These are phyloP conservation scores for Odiellus spinosus DNA, from an alignment of 2,888 invertebrate species.

Conservation along the genomic window DNA sequence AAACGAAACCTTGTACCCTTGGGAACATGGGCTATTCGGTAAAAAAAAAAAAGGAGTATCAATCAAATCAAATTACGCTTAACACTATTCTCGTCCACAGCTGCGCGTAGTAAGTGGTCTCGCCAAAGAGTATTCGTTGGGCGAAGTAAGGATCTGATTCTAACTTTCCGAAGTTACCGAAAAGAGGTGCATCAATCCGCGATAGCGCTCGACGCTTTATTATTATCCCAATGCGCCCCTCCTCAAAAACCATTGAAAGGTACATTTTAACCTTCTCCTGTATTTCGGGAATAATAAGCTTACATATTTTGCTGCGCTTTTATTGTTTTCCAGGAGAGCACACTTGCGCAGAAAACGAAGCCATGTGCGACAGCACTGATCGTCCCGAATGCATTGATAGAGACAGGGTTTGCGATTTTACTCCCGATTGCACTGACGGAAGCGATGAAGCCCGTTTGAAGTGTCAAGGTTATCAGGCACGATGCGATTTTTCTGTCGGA, in stretches of 20 bases:
- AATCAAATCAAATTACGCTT: no score
- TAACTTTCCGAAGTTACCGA: no score
- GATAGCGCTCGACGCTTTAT: not conserved
- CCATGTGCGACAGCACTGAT: not conserved
- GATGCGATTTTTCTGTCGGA: slow-evolving; percentile 8
- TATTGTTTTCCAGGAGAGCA: not conserved
- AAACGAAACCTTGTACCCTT: no score
- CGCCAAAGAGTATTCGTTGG: no score
- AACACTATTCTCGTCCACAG: no score
- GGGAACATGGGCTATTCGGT: no score
- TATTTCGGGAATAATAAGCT: no score
- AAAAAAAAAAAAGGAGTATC: no score
- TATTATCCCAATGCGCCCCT: not conserved
- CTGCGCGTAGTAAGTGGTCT: no score
- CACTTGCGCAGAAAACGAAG: not conserved
- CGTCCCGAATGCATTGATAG: slow-evolving; percentile 5
- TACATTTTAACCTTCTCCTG: no score
- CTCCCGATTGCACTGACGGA: slow-evolving; percentile 9
- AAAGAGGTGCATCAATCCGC: not conserved
- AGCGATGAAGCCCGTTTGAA: slow-evolving; percentile 8
- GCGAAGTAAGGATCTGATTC: no score
- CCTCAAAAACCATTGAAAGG: not conserved
- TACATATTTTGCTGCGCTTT: no score
- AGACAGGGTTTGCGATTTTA: slow-evolving; percentile 9
- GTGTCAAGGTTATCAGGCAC: slow-evolving; percentile 5